Evolutionary conservation across 2,888 invertebrate species (phyloP).

Genomic region (Nomada hirtipes): DNA sequence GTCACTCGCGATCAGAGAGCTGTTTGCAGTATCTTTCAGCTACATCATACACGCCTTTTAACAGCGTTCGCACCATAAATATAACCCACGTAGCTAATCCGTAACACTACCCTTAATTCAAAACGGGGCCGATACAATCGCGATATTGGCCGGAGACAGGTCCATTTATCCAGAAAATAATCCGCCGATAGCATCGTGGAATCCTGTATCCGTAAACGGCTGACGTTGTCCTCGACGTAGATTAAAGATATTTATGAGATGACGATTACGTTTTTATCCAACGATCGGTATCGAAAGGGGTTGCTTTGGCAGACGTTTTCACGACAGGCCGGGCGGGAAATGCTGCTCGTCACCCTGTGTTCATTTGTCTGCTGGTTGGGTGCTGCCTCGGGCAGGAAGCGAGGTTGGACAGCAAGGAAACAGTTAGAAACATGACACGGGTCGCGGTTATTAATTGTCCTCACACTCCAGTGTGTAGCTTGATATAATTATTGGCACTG

Average conservation of each 20-base stretch:
- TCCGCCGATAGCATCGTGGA: conserved; percentile 73
- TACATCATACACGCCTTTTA: not conserved
- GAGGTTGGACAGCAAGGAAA: conserved; percentile 49
- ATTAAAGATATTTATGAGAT: conserved; percentile 83
- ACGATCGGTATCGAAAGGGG: conserved; percentile 73
- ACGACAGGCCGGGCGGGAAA: conserved; percentile 81
- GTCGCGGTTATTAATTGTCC: conserved; percentile 67
- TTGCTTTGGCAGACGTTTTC: conserved; percentile 74
- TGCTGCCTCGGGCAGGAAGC: conserved; percentile 60
- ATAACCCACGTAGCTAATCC: conserved; percentile 7
- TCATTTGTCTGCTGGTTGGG: conserved; percentile 78
- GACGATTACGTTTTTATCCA: conserved; percentile 83
- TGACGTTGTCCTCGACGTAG: conserved; percentile 61
- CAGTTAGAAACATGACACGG: conserved; percentile 54
- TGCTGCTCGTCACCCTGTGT: conserved; percentile 81
- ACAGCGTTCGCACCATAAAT: conserved; percentile 1
- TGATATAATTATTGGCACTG: not conserved
- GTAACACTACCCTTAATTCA: conserved; percentile 31
- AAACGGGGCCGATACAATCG: conserved; percentile 40
- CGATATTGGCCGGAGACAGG: conserved; percentile 68
- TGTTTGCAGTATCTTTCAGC: not conserved
- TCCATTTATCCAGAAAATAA: conserved; percentile 83
- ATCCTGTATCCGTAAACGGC: conserved; percentile 50
- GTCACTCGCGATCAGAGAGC: not conserved
- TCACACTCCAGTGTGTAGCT: conserved; percentile 7